Conservation (phyloP, 2,113 vertebrate species). For the Dasyprocta punctata region DNA sequence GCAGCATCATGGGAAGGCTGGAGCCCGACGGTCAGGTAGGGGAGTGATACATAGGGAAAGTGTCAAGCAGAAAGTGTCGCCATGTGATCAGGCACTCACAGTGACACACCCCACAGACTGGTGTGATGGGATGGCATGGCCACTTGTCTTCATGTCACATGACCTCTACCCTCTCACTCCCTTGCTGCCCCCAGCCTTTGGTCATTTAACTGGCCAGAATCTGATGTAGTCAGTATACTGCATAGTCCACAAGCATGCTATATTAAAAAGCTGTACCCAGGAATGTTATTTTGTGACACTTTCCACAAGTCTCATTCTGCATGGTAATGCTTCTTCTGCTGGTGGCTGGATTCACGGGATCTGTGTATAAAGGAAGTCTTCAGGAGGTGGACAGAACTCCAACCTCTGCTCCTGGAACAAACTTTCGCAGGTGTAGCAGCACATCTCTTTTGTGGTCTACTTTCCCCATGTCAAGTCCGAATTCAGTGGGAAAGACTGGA, state of each 20-base stretch:
- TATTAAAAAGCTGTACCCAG: background rate
- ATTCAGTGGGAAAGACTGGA: background rate
- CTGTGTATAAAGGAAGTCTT: background rate
- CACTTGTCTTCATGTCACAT: background rate
- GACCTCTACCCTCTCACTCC: background rate
- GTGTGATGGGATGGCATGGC: background rate
- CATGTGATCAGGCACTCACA: background rate
- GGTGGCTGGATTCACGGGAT: background rate
- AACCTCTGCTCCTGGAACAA: accelerated
- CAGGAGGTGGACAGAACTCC: background rate
- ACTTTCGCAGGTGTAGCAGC: background rate
- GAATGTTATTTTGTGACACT: background rate
- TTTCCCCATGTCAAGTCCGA: background rate
- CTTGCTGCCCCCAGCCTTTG: background rate
- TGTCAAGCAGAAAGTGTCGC: background rate
- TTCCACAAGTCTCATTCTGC: background rate
- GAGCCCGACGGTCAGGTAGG: background rate
- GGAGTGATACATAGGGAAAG: background rate
- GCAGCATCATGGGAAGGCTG: background rate
- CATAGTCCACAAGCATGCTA: background rate
- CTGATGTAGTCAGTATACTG: background rate
- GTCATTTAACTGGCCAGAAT: background rate
- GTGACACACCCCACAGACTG: background rate
- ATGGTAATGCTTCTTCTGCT: background rate
- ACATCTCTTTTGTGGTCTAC: background rate